These are phyloP conservation scores for Papilio gigon DNA, from an alignment of 2,888 invertebrate genomes.

Conservation along the genomic window DNA sequence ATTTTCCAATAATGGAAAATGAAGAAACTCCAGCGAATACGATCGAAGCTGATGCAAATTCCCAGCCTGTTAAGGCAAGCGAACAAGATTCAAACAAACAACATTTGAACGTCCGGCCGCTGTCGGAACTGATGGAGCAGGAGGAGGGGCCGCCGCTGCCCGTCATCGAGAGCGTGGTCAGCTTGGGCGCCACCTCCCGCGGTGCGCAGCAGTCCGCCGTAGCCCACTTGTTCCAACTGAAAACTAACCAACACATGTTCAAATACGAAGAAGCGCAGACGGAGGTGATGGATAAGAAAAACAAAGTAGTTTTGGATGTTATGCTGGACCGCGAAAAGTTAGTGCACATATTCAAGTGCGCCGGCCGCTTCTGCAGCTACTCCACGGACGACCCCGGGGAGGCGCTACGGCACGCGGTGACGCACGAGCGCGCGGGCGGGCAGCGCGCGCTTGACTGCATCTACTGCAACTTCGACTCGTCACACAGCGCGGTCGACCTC, in stretches of 20 bases:
- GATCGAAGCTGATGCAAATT: slow-evolving; percentile 39
- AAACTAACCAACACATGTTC: slow-evolving; percentile 47
- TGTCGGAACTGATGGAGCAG: slow-evolving; percentile 66
- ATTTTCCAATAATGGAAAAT: slow-evolving; percentile 64
- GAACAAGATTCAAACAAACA: slow-evolving; percentile 45
- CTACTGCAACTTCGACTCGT: slow-evolving; percentile 80
- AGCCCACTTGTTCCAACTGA: slow-evolving; percentile 49
- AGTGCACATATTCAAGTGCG: slow-evolving; percentile 73
- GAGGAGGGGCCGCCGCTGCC: slow-evolving; percentile 52
- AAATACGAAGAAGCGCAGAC: slow-evolving; percentile 69
- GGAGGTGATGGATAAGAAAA: slow-evolving; percentile 65
- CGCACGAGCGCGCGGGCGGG: slow-evolving; percentile 64
- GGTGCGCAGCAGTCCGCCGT: slow-evolving; percentile 40
- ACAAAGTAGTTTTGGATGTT: slow-evolving; percentile 69
- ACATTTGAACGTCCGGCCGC: slow-evolving; percentile 70
- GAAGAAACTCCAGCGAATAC: slow-evolving; percentile 29
- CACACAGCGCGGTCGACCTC: slow-evolving; percentile 66
- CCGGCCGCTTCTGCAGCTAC: slow-evolving; percentile 72
- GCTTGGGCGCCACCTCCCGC: slow-evolving; percentile 64
- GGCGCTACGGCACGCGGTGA: slow-evolving; percentile 67
- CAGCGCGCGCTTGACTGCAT: slow-evolving; percentile 80
- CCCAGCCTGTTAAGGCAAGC: slow-evolving; percentile 26
- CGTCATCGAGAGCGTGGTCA: slow-evolving; percentile 80
- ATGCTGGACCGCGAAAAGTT: slow-evolving; percentile 77
- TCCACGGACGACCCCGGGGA: slow-evolving; percentile 66